phyloP scores from a whole-genome alignment of 2,888 invertebrate species.

The Keiferia lycopersicella region DNA sequence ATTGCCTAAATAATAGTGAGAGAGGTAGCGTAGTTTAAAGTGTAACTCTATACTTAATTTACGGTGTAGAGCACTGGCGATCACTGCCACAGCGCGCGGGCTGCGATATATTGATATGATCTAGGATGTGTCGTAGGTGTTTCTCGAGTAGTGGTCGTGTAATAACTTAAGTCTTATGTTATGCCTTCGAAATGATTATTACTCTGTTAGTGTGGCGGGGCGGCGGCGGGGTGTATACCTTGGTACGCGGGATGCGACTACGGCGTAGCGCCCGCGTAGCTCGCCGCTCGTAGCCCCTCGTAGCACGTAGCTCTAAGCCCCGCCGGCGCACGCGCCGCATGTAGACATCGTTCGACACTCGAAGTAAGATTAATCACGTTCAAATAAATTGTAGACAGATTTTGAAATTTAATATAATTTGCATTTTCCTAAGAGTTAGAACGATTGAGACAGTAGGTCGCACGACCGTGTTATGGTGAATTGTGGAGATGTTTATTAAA shows the following conservation, averaged over 20 bases:
- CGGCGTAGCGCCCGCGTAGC: conserved; percentile 26
- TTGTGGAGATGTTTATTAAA: conserved; percentile 80
- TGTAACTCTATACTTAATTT: conserved; percentile 48
- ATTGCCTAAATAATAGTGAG: conserved; percentile 75
- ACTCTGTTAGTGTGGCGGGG: conserved; percentile 53
- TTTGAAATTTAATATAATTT: conserved; percentile 78
- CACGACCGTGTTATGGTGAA: conserved; percentile 79
- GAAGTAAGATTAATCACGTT: conserved; percentile 77
- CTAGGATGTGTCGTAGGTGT: conserved; percentile 80
- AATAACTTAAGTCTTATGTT: conserved; percentile 78
- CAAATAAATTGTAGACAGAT: conserved; percentile 76
- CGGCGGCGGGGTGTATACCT: conserved; percentile 23
- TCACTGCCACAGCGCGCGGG: conserved; percentile 67
- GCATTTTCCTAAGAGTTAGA: conserved; percentile 80
- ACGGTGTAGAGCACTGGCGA: conserved; percentile 49
- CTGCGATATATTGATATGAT: conserved; percentile 79
- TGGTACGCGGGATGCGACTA: conserved; percentile 12
- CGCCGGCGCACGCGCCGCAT: conserved; percentile 46
- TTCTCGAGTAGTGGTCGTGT: conserved; percentile 79
- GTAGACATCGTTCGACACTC: conserved; percentile 71
- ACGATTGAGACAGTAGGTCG: conserved; percentile 80
- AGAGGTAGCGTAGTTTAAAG: conserved; percentile 74
- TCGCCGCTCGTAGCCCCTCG: conserved; percentile 26
- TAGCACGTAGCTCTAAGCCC: neutral
- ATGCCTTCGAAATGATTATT: conserved; percentile 70